Base-by-base conservation (phyloP, 1,140 invertebrate genomes). In the Sarcophaga peregrina region DNA sequence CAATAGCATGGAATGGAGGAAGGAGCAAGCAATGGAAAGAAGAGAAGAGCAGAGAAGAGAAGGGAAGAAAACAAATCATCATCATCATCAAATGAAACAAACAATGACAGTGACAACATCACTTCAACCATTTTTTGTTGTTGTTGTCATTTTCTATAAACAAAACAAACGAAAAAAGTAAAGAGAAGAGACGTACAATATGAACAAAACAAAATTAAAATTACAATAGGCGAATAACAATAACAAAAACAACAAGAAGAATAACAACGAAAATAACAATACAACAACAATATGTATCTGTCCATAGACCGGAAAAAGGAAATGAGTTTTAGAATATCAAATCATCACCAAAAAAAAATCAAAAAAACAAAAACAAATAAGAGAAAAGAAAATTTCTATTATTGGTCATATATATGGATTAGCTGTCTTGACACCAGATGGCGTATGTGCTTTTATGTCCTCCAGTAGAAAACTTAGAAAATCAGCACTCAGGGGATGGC, bases 321-420 rank as follows among this genome's bases (percentile, higher is more conserved):
- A 78, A 78, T 78, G 75, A 76, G 45, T 76, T 76, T 76, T 76
- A 76, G 74, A 78, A 78, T 78, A 78, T 52, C n/a, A 78, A 78
- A 50, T 52, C 45, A 5, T 10, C 9, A 54, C 62, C 58, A 15
- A 25, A 25, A 25, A 5, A 25, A 72, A 25, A 72, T 52, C 5
- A 78, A 78, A n/a, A 17, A 10, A 50, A 78, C 11, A 78, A 37
- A 37, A 37, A 4, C 1, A 37, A 37, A 37, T 1, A 4, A 37
- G 25, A 37, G 25, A 37, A 37, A 37, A 37, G 25, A 37, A 37
- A 37, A 37, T 37, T 1, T 37, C 1, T 37, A 37, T 37, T 37
- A 37, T 37, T 37, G 25, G 25, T 4, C n/a, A n/a, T n/a, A n/a
- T 37, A 2, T 4, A 37, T 37, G 25, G 1, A 37, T 37, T 37